These are phyloP conservation scores for Noctua fimbriata DNA, from an alignment of 2,888 invertebrate genomes.

Conservation along the genomic window DNA sequence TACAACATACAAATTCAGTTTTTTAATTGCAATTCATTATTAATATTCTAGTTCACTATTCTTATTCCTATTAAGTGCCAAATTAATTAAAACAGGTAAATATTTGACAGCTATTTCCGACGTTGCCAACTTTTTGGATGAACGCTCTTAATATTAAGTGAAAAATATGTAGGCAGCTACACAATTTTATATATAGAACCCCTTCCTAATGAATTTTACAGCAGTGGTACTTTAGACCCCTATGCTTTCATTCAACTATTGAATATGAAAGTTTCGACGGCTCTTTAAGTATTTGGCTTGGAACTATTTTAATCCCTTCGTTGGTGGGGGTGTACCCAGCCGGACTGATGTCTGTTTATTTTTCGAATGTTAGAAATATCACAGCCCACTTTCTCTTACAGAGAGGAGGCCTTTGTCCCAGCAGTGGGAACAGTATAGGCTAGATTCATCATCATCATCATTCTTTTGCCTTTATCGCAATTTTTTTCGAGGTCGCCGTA, in stretches of 20 bases:
- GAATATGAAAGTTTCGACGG: slow-evolving; percentile 57
- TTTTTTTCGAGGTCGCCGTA: no score
- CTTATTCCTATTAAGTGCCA: no score
- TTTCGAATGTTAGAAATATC: not conserved
- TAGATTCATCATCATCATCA: not conserved
- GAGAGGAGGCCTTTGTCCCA: not conserved
- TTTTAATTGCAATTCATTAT: no score
- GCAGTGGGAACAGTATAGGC: not conserved
- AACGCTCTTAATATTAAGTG: not conserved
- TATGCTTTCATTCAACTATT: slow-evolving; percentile 40
- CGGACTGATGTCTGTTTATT: not conserved
- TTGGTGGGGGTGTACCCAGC: not conserved
- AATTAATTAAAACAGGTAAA: no score
- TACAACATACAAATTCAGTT: no score
- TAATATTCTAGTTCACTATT: no score
- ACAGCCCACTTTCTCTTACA: not conserved
- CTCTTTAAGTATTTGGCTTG: slow-evolving; percentile 53
- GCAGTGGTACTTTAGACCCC: slow-evolving; percentile 43
- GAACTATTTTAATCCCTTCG: slow-evolving; percentile 44
- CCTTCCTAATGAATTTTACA: slow-evolving; percentile 60
- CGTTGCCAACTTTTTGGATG: no score
- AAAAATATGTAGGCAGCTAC: not conserved
- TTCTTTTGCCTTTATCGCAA: no score
- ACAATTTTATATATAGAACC: slow-evolving; percentile 6
- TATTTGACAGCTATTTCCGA: no score